These are phyloP conservation scores for Drosophila truncata DNA, from an alignment of 1,140 invertebrate genomes.

Conservation along the genomic window DNA sequence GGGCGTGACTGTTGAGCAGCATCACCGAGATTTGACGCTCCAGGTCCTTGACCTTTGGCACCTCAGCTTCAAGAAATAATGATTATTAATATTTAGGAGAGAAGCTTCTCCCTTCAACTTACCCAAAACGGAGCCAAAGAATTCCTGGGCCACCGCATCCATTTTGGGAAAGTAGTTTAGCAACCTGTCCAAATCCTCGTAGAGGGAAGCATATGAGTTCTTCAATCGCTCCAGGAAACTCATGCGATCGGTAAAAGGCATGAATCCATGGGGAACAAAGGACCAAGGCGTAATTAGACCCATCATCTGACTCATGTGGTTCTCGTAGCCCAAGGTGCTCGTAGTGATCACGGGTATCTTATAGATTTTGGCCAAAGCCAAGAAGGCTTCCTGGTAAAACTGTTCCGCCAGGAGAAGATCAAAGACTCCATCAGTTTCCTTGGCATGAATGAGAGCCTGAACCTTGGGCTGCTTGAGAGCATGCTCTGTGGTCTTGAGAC, in stretches of 20 bases:
- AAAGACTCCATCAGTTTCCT: constrained; percentile 71
- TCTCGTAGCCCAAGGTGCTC: constrained; percentile 74
- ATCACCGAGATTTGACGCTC: constrained; percentile 85
- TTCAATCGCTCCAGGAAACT: constrained; percentile 84
- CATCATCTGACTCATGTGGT: constrained; percentile 82
- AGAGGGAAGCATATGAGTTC: constrained; percentile 63
- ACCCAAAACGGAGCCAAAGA: constrained; percentile 78
- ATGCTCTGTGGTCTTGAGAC: constrained; percentile 72
- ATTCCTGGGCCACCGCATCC: constrained; percentile 75
- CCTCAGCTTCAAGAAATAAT: constrained; percentile 54
- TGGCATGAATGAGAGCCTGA: constrained; percentile 79
- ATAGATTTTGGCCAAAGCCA: constrained; percentile 82
- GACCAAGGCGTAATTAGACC: constrained; percentile 81
- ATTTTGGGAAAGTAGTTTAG: constrained; percentile 75
- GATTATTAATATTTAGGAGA: background rate
- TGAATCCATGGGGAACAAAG: constrained; percentile 78
- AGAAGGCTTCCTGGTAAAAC: constrained; percentile 84
- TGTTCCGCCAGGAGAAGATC: constrained; percentile 85
- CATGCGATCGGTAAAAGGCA: constrained; percentile 80
- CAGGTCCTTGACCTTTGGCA: constrained; percentile 86
- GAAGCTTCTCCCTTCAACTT: constrained; percentile 2
- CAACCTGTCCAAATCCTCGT: constrained; percentile 63
- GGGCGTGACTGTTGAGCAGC: constrained; percentile 81
- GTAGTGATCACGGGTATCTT: constrained; percentile 80
- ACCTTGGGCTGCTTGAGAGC: constrained; percentile 80